These are phyloP conservation scores for Pogonomyrmex barbatus DNA, from an alignment of 1,140 invertebrate species.

Conservation along the genomic window DNA sequence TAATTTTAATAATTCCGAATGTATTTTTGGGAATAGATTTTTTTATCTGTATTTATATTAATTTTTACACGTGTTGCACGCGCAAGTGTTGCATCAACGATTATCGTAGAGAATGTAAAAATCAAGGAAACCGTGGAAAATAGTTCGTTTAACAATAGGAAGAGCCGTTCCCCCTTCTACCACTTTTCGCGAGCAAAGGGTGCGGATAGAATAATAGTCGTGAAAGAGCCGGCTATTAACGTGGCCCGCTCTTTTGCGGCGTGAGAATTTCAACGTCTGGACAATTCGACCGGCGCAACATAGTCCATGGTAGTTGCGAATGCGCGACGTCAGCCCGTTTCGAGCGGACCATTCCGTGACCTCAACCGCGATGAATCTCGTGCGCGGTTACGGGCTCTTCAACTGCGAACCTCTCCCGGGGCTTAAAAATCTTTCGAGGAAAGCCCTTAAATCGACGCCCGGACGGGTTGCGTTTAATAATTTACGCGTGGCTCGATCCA, in stretches of 20 bases:
- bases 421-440: constrained; percentile 11
- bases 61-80: background rate
- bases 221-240: constrained; percentile 61
- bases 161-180: background rate
- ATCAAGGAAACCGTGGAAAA: background rate
- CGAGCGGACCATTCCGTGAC: constrained; percentile 25
- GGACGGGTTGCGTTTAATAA: constrained; percentile 55
- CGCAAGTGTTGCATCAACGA: background rate
- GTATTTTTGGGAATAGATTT: background rate
- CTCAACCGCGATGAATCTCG: constrained; percentile 57
- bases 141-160: background rate
- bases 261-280: constrained; percentile 67
- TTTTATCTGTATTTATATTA: background rate
- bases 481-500: constrained; percentile 50
- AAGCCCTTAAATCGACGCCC: constrained; percentile 32
- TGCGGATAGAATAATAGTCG: constrained; percentile 46
- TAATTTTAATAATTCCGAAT: background rate
- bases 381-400: constrained; percentile 18
- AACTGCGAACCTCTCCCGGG: constrained; percentile 4
- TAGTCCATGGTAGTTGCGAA: constrained; percentile 62
- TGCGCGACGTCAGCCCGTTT: constrained; percentile 60
- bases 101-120: background rate
- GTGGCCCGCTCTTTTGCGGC: constrained; percentile 55
- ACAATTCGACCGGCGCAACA: constrained; percentile 62
- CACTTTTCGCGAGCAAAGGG: background rate